A percentile compares a stretch with the other conserved stretches of the same genome.
phyloP scores from a whole-genome alignment of 2,888 invertebrate genomes.

The Hymenopus coronatus region DNA sequence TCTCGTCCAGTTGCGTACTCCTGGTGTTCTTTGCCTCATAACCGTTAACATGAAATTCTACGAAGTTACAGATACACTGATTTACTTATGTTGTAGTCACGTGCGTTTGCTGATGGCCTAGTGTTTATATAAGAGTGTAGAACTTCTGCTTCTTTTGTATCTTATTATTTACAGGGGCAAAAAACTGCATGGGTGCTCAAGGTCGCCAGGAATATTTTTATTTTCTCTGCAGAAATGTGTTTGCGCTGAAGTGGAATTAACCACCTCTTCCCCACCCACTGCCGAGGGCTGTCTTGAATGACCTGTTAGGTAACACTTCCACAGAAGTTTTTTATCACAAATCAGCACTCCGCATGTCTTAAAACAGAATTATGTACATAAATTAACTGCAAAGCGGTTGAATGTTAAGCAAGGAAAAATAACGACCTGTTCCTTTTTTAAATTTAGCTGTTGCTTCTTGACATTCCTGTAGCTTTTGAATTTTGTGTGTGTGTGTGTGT shows the following conservation, averaged over 20 bases:
- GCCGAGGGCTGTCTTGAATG: not conserved
- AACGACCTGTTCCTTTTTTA: too few relatives aligned
- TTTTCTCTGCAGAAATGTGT: not conserved
- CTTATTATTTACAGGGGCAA: not conserved
- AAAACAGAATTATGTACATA: too few relatives aligned
- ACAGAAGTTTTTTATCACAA: not conserved
- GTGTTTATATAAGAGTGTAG: not conserved
- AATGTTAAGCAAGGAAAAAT: too few relatives aligned
- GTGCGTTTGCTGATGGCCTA: not conserved
- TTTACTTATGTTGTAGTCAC: not conserved
- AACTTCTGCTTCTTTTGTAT: not conserved
- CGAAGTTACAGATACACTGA: too few relatives aligned
- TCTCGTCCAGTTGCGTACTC: too few relatives aligned
- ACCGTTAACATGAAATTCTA: too few relatives aligned
- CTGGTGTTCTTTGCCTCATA: too few relatives aligned
- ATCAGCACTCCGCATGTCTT: too few relatives aligned
- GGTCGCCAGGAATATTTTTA: not conserved
- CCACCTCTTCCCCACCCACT: not conserved
- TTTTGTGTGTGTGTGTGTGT: too few relatives aligned
- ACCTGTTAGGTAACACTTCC: not conserved
- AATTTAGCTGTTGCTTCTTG: too few relatives aligned
- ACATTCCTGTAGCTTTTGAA: too few relatives aligned
- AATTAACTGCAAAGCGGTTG: too few relatives aligned
- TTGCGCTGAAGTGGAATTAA: not conserved
- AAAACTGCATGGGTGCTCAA: not conserved